These are phyloP conservation scores for Lampropteryx suffumata DNA, from an alignment of 2,888 invertebrate species.

Conservation along the genomic window DNA sequence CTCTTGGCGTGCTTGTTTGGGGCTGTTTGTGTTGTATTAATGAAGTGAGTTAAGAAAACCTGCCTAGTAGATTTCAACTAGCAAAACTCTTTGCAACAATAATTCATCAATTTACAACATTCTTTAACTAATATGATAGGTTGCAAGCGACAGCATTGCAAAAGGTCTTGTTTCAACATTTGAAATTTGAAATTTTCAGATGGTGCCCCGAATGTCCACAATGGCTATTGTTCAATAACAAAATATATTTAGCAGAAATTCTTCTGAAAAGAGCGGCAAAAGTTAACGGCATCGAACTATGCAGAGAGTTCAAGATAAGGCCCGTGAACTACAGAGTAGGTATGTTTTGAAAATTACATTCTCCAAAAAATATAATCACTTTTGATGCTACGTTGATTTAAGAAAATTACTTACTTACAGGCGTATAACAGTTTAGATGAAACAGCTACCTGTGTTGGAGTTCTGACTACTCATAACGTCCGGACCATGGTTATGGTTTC, in stretches of 20 bases:
- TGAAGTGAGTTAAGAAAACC: conserved; percentile 52
- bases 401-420: conserved; percentile 46
- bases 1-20: conserved; percentile 54
- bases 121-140: no score
- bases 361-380: not conserved
- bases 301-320: conserved; percentile 70
- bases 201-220: conserved; percentile 75
- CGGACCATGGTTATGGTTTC: conserved; percentile 47
- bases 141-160: no score
- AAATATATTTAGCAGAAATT: conserved; percentile 59
- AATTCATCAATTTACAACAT: no score
- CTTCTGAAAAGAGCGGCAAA: conserved; percentile 58
- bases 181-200: conserved; percentile 40
- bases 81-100: not conserved
- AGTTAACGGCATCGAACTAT: conserved; percentile 58
- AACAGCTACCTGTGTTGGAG: conserved; percentile 57
- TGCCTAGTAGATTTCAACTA: conserved; percentile 2
- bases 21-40: conserved; percentile 43
- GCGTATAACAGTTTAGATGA: conserved; percentile 67
- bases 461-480: conserved; percentile 59
- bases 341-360: conserved; percentile 40
- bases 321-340: conserved; percentile 74
- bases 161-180: no score
- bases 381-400: not conserved
- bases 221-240: conserved; percentile 67